Evolutionary conservation across 2,113 vertebrate species (phyloP).

Genomic region (Phaethornis superciliosus): DNA sequence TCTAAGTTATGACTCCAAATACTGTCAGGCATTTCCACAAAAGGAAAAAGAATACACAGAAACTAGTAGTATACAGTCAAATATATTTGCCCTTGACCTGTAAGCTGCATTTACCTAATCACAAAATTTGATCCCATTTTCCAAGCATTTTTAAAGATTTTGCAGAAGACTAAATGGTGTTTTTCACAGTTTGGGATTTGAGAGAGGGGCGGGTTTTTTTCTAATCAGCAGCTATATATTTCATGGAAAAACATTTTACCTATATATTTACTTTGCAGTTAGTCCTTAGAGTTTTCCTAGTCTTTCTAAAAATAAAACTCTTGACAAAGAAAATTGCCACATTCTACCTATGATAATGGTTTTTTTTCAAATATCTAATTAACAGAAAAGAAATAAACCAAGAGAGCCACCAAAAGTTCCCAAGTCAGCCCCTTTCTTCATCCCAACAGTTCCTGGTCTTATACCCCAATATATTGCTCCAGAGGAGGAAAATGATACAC

Average conservation of each 20-base stretch:
- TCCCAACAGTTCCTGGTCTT: conserved; percentile 92
- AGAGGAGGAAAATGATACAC: conserved; percentile 54
- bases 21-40: neutral
- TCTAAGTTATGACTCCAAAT: neutral
- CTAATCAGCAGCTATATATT: neutral
- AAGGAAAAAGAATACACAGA: accelerated
- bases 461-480: conserved; percentile 80
- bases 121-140: neutral
- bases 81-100: neutral
- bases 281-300: neutral
- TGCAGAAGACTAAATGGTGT: neutral
- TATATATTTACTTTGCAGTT: neutral
- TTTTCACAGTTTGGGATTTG: neutral
- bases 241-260: neutral
- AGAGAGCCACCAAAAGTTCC: conserved; percentile 86
- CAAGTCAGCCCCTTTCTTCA: conserved; percentile 91
- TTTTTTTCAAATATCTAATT: conserved; percentile 28
- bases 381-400: conserved; percentile 92
- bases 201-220: neutral
- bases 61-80: neutral
- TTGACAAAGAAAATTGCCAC: neutral
- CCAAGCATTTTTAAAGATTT: neutral
- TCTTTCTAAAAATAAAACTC: neutral
- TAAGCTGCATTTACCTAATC: neutral
- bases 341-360: neutral